Percentiles rank a stretch among this genome's conserved stretches.
These are phyloP conservation scores for Saccostrea glomerata DNA, from an alignment of 1,140 invertebrate genomes.

Conservation along the genomic window DNA sequence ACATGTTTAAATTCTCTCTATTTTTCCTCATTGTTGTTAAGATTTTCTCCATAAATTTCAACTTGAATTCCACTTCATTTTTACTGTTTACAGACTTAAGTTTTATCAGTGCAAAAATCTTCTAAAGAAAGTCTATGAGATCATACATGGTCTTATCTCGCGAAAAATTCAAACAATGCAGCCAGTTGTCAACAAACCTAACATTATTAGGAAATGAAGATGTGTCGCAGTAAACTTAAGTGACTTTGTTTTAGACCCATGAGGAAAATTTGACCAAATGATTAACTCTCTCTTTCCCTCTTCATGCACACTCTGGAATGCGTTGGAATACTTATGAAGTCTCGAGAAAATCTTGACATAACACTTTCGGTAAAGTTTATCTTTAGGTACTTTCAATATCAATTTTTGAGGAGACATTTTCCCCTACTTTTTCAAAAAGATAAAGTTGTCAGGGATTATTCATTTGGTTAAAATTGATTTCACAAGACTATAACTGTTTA, in stretches of 20 bases:
- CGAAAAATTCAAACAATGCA: constrained; percentile 23
- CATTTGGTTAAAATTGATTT: neutral
- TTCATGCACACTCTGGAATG: neutral
- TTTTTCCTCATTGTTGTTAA: too few relatives aligned
- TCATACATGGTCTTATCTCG: neutral
- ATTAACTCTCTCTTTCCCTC: neutral
- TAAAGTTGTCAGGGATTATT: neutral
- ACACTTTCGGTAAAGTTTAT: neutral
- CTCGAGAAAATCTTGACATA: neutral
- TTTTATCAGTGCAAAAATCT: constrained; percentile 2
- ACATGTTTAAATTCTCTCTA: too few relatives aligned
- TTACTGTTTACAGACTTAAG: neutral
- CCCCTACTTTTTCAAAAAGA: constrained; percentile 6
- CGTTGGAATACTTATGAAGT: neutral
- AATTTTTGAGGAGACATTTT: neutral
- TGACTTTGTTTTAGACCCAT: neutral
- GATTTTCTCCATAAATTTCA: too few relatives aligned
- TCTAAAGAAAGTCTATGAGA: neutral
- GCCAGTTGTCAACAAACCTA: neutral
- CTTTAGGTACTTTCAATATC: neutral
- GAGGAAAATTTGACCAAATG: neutral
- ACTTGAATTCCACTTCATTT: neutral
- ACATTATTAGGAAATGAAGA: neutral
- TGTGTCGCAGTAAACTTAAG: neutral
- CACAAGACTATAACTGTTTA: neutral